These are phyloP conservation scores for Melieria crassipennis DNA, from an alignment of 2,888 invertebrate species.

Conservation along the genomic window DNA sequence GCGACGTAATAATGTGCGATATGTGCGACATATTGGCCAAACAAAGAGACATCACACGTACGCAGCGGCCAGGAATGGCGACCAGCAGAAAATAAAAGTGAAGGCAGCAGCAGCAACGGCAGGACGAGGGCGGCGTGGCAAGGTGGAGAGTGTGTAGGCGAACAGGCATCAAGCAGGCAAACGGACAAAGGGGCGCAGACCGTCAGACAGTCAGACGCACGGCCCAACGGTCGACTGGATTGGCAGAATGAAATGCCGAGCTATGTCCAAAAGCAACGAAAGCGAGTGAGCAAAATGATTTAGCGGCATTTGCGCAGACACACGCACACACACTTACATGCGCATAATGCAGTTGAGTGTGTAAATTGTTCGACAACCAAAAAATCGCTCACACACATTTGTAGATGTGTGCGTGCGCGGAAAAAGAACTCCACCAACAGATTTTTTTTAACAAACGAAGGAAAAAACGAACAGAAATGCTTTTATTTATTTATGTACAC, in stretches of 20 bases:
- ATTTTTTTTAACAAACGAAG: constrained; percentile 10
- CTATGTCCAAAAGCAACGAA: background rate
- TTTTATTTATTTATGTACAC: constrained; percentile 27
- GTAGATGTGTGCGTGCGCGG: background rate
- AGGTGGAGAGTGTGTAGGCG: background rate
- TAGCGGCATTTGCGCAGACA: background rate
- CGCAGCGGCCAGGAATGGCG: background rate
- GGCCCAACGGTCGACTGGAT: background rate
- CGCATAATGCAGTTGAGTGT: constrained; percentile 9
- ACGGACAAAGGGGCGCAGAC: background rate
- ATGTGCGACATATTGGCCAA: constrained; percentile 34
- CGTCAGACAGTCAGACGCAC: constrained; percentile 9
- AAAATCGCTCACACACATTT: background rate
- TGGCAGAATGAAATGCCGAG: constrained; percentile 1
- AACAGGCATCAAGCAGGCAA: background rate
- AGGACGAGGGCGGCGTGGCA: background rate
- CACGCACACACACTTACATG: background rate
- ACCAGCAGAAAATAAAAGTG: too few species aligned
- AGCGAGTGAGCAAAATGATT: constrained; percentile 4
- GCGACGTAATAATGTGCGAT: background rate
- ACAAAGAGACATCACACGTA: constrained; percentile 10
- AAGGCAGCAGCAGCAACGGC: background rate
- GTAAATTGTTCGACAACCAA: constrained; percentile 38
- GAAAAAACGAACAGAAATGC: background rate
- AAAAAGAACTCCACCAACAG: background rate